Evolutionary conservation across 2,797 vertebrate species (phyloP).

Genomic region (Phoeniculus purpureus): DNA sequence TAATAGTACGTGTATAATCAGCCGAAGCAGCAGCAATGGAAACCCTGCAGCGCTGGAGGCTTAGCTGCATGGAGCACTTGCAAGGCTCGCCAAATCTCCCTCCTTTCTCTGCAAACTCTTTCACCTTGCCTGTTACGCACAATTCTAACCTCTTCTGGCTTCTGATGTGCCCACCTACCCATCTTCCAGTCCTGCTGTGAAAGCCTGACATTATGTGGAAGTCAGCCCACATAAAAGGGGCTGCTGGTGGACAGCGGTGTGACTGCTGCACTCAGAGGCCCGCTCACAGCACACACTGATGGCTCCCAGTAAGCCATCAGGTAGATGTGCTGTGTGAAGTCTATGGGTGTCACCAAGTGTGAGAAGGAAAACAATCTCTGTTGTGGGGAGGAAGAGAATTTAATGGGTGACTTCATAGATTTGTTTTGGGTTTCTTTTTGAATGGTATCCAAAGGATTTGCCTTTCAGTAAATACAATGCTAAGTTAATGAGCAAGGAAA

Average conservation of each 20-base stretch:
- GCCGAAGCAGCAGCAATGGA: not conserved
- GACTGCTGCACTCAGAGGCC: not conserved
- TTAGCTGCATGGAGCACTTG: not conserved
- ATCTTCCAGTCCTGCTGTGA: not conserved
- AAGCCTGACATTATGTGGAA: not conserved
- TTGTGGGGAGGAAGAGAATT: not conserved
- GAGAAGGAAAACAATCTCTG: not conserved
- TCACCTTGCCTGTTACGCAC: fast-evolving
- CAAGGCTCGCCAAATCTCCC: not conserved
- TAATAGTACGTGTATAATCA: too few species aligned
- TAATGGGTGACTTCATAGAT: not conserved
- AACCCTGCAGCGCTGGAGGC: not conserved
- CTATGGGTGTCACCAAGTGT: not conserved
- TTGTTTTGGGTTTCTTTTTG: not conserved
- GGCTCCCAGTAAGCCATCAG: not conserved
- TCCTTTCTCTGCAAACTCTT: not conserved
- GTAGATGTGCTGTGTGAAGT: not conserved
- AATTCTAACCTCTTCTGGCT: not conserved
- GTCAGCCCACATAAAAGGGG: not conserved
- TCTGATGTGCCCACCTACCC: not conserved
- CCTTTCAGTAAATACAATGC: conserved; percentile 35
- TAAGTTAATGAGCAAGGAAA: conserved; percentile 46
- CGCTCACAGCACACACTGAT: fast-evolving
- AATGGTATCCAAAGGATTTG: conserved; percentile 2
- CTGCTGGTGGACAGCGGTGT: not conserved